phyloP scores from a whole-genome alignment of 1,140 invertebrate species.

The Achatina immaculata region DNA sequence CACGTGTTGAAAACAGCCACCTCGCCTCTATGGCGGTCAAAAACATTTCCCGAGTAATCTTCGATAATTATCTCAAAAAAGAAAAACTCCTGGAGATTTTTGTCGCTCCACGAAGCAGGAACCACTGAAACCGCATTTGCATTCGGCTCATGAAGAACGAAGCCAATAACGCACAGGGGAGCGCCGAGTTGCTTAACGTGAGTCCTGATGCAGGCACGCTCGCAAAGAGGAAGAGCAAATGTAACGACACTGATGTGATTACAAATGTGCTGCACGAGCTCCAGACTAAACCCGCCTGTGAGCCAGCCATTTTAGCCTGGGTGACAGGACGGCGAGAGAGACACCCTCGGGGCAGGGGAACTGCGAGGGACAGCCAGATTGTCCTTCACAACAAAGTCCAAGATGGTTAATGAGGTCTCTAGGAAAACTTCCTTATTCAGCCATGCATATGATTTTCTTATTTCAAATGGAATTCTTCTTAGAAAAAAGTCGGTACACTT shows the following conservation, averaged over 20 bases:
- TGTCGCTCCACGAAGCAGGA: neutral
- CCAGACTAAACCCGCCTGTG: neutral
- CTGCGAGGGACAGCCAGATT: conserved; percentile 29
- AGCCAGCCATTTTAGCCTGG: neutral
- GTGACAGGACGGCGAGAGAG: neutral
- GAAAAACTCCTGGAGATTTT: neutral
- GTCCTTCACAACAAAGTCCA: neutral
- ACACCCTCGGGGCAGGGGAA: neutral
- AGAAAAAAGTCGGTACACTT: neutral
- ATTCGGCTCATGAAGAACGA: neutral
- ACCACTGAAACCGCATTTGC: neutral
- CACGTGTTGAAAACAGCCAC: neutral
- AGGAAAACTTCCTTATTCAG: conserved; percentile 19
- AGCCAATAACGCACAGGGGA: conserved; percentile 2
- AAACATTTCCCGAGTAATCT: conserved; percentile 14
- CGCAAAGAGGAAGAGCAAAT: conserved; percentile 14
- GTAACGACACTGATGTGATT: conserved; percentile 26
- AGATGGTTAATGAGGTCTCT: conserved; percentile 26
- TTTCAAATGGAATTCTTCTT: conserved; percentile 15
- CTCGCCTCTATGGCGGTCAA: neutral
- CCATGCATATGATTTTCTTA: conserved; percentile 37
- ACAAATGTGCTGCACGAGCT: conserved; percentile 20
- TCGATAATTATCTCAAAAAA: neutral
- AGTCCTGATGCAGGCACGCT: conserved; percentile 3
- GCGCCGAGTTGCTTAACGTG: neutral